A percentile compares a stretch with the other conserved stretches of the same genome.
phyloP scores from a whole-genome alignment of 2,888 invertebrate genomes.

The Rhimphoctona megacephalus region DNA sequence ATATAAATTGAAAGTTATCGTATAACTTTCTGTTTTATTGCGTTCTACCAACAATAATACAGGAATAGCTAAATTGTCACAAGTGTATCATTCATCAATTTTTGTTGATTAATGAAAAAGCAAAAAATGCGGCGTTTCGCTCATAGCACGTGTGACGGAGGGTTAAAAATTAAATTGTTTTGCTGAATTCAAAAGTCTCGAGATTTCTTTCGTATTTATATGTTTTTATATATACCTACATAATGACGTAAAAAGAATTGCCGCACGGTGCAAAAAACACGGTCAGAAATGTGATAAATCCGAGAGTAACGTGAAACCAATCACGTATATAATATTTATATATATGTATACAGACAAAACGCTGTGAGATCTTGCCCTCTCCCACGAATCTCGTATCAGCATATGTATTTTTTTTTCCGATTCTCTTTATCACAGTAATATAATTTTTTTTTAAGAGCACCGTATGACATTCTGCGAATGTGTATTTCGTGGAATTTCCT shows the following conservation, averaged over 20 bases:
- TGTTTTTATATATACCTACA: not conserved
- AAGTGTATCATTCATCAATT: too few species aligned
- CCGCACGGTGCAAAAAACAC: slow-evolving; percentile 35
- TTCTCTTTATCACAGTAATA: slow-evolving; percentile 15
- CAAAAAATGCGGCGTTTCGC: too few species aligned
- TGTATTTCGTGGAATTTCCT: slow-evolving; percentile 12
- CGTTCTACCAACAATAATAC: too few species aligned
- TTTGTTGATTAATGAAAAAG: too few species aligned
- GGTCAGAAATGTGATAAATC: slow-evolving; percentile 54
- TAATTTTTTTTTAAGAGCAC: slow-evolving; percentile 26
- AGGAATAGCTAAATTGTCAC: too few species aligned
- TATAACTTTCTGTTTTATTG: too few species aligned
- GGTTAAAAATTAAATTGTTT: slow-evolving; percentile 40
- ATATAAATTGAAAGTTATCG: too few species aligned
- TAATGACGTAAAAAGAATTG: slow-evolving; percentile 59
- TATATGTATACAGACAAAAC: slow-evolving; percentile 14
- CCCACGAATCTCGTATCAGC: slow-evolving; percentile 74
- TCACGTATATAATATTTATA: slow-evolving; percentile 70
- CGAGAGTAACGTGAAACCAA: slow-evolving; percentile 72
- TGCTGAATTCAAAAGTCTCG: slow-evolving; percentile 19
- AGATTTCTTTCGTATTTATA: not conserved
- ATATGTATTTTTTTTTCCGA: slow-evolving; percentile 31
- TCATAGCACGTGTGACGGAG: too few species aligned
- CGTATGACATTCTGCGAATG: not conserved
- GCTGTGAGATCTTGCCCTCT: slow-evolving; percentile 63